Evolutionary conservation across 1,140 invertebrate species (phyloP), one percentile per base, ranked within the genome.

Genomic region (Steinernema khuongi): DNA sequence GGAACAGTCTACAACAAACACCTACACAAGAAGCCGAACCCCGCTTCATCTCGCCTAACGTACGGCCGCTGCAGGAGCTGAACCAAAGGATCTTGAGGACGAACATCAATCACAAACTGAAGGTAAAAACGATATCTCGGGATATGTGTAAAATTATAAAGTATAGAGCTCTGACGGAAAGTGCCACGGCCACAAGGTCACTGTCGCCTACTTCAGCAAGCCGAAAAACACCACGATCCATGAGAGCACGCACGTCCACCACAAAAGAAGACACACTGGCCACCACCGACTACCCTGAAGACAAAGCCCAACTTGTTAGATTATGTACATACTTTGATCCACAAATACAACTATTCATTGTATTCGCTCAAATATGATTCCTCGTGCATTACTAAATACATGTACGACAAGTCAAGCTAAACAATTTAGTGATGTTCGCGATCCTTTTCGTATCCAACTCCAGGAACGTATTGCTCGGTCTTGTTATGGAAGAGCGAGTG

Each of bases 71-170:
- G 28, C 92, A 94, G 87, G 90, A 90, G 70, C 89, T 95, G 72
- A 90, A 96, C 86, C 91, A 94, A 86, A 90, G 94, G 82, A 93
- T 93, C 50, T 90, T 97, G 77, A 89, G 94, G 82, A 97, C 94
- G 74, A 97, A 97, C 85, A 96, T 97, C 85, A 93, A 96, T 88
- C 94, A 95, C 88, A 91, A 90, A 81, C 90, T 90, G 71, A 84
- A 83, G 77, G 44, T 77, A 70, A 1, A 1, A 7, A 22, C 17
- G 50, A n/a, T 22, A 7, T 41, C 26, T 60, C 50, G 50, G 26
- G 50, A n/a, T 26, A 60, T n/a, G 22, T 22, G 4, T 60, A 2
- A 14, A 60, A 60, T 60, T 60, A n/a, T 60, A 14, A 26, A 2
- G 50, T 60, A n/a, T 22, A 60, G 50, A 60, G 22, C 50, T 14